Evolutionary conservation across 2,113 vertebrate species (phyloP), one percentile per base, ranked within the genome.

Genomic region (Engraulis encrasicolus): DNA sequence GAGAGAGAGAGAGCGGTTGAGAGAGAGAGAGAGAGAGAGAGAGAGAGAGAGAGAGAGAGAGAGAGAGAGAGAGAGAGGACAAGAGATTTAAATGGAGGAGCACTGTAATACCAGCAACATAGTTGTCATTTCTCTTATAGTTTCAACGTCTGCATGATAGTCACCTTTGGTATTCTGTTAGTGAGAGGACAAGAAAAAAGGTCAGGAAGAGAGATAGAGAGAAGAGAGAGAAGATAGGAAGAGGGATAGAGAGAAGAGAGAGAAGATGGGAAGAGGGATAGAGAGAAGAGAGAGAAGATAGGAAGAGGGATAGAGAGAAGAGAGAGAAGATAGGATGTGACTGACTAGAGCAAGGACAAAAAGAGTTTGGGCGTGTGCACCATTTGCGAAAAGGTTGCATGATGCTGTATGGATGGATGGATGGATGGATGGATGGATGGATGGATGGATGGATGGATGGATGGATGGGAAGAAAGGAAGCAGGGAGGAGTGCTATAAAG

Each of bases 251-350:
- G 36, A 58, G 77, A 66, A 38, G 36, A 37, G 61, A 81, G 48
- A 85, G 50, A 49, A 86, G 58, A 84, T 34, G 58, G 80, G 52
- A 81, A 0, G 19, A 58, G 52, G n/a, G 52, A 7, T 20, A n/a
- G 6, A 19, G 50, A 19, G 15, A n/a, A 20, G 20, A 6, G 54
- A 58, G 54, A 20, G 18, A 20, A n/a, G 54, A 61, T 6, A 20
- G 20, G 2, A 20, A 58, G 18, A 20, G 18, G 6, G n/a, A n/a
- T 9, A 11, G 54, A 61, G 54, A 27, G 54, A 0, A 61, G 54
- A 61, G 54, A 61, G 20, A 61, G 54, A 7, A 27, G 54, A 61
- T 20, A 4, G n/a, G 6, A 23, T 20, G 11, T 1, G n/a, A 6
- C 0, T 6, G 54, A 27, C 6, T 4, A 6, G 54, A 61, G 54